These are phyloP conservation scores for Dolichopus griseipennis DNA, from an alignment of 2,888 invertebrate genomes.

Conservation along the genomic window DNA sequence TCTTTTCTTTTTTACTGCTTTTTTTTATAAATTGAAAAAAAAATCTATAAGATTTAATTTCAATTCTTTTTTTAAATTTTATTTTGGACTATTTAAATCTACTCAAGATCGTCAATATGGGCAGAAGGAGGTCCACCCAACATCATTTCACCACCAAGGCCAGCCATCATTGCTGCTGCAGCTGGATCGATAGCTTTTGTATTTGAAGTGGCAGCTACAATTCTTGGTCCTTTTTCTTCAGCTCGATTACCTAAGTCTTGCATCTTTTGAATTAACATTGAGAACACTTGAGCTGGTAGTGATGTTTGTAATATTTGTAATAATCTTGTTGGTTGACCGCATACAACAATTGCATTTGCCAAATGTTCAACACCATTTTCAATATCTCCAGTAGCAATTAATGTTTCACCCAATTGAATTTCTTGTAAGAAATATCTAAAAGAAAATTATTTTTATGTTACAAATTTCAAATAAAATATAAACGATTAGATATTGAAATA, in stretches of 20 bases:
- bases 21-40: not conserved
- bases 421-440: constrained; percentile 51
- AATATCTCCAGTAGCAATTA: constrained; percentile 75
- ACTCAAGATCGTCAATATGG: constrained; percentile 7
- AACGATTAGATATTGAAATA: too few relatives aligned
- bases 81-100: not conserved
- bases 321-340: constrained; percentile 61
- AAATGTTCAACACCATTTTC: constrained; percentile 92
- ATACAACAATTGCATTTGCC: constrained; percentile 93
- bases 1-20: not conserved
- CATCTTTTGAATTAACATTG: constrained; percentile 68
- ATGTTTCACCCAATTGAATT: constrained; percentile 90
- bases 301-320: constrained; percentile 72
- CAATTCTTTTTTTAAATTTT: not conserved
- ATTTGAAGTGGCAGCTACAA: constrained; percentile 22
- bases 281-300: constrained; percentile 90
- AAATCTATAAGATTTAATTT: not conserved
- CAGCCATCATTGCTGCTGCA: not conserved
- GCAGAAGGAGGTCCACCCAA: not conserved
- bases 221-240: constrained; percentile 30
- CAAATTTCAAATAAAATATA: too few relatives aligned
- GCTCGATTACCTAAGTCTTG: constrained; percentile 39
- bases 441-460: constrained; percentile 15
- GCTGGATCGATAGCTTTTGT: not conserved
- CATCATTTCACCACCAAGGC: not conserved